These are phyloP conservation scores for Blastomussa wellsi DNA, from an alignment of 92 coral and sea anemone species.

Conservation along the genomic window DNA sequence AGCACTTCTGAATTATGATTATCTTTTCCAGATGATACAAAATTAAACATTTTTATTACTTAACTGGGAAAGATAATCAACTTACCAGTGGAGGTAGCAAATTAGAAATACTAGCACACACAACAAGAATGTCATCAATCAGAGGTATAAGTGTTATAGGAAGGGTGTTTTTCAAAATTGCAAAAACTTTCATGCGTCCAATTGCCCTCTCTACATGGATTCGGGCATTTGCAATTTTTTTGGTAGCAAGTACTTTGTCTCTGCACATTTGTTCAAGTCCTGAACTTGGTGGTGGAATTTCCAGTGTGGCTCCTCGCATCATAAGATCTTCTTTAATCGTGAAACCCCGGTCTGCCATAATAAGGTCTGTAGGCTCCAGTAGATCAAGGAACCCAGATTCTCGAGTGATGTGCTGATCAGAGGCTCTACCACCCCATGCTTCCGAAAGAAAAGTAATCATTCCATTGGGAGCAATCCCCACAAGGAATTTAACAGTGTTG, in stretches of 20 bases:
- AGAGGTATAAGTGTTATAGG: conserved; percentile 57
- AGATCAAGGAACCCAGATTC: conserved; percentile 57
- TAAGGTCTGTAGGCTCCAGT: conserved; percentile 58
- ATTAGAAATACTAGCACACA: conserved; percentile 56
- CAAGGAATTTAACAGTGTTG: conserved; percentile 65
- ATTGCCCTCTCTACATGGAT: conserved; percentile 59
- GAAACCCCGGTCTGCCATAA: conserved; percentile 70
- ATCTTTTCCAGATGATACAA: no score
- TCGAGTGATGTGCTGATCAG: conserved; percentile 60
- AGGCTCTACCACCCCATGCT: conserved; percentile 77
- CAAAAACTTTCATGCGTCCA: conserved; percentile 62
- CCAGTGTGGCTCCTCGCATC: conserved; percentile 50
- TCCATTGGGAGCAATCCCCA: conserved; percentile 76
- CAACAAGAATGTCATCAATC: conserved; percentile 55
- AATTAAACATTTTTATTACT: no score
- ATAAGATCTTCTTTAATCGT: no score
- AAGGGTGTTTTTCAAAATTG: conserved; percentile 23
- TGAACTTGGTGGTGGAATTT: conserved; percentile 68
- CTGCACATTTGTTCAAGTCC: conserved; percentile 68
- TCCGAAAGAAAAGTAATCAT: conserved; percentile 65
- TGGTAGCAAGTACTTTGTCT: conserved; percentile 51
- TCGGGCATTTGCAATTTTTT: conserved; percentile 60
- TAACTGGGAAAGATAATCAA: no score
- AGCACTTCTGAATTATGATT: no score
- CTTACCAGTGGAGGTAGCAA: conserved; percentile 48